These are phyloP conservation scores for Coelinius sp. DNA, from an alignment of 2,888 invertebrate species.

Conservation along the genomic window DNA sequence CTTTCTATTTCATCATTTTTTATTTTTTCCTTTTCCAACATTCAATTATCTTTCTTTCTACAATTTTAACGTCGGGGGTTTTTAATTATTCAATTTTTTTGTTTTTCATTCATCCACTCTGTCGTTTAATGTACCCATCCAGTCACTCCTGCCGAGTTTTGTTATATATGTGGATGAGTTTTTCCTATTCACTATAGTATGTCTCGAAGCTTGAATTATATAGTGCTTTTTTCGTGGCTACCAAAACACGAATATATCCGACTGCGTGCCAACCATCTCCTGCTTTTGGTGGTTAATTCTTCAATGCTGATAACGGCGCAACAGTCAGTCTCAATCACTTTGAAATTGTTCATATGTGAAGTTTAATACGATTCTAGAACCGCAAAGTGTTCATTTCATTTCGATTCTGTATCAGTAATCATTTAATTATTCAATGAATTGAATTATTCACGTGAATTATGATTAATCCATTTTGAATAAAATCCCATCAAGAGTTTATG, in stretches of 20 bases:
- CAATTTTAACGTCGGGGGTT: too few species aligned
- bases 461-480: neutral
- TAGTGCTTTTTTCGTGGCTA: conserved; percentile 21
- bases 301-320: conserved; percentile 8
- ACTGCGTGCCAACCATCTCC: neutral
- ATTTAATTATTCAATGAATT: neutral
- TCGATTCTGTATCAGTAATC: neutral
- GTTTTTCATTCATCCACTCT: neutral
- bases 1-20: too few species aligned
- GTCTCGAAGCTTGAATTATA: conserved; percentile 29
- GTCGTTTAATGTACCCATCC: neutral
- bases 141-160: neutral
- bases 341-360: conserved; percentile 18
- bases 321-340: neutral
- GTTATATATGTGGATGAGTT: conserved; percentile 16
- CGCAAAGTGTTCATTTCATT: neutral
- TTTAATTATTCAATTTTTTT: neutral
- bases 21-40: too few species aligned
- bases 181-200: conserved; percentile 1
- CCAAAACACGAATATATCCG: conserved; percentile 31
- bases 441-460: neutral
- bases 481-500: neutral
- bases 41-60: too few species aligned
- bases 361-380: neutral
- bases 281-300: neutral